Evolutionary conservation across 2,797 vertebrate genomes (phyloP).

Genomic region (Sardinella longiceps): DNA sequence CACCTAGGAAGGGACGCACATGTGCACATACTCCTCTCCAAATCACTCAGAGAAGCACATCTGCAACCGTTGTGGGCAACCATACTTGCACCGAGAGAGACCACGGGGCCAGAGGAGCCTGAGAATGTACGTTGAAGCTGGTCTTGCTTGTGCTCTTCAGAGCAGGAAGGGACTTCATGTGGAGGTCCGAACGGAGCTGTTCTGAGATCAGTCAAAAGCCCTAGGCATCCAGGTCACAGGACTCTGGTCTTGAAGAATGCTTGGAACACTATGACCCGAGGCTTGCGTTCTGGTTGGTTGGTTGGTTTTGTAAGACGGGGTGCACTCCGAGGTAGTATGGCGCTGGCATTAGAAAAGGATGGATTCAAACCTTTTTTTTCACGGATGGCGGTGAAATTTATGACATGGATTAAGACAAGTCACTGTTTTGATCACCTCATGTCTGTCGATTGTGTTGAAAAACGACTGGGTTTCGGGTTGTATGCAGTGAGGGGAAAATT

Average conservation of each 20-base stretch:
- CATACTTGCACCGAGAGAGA: neutral
- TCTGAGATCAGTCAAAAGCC: neutral
- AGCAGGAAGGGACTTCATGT: neutral
- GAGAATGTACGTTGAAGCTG: neutral
- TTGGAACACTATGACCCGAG: neutral
- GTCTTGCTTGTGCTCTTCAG: neutral
- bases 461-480: neutral
- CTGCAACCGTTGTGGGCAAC: neutral
- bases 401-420: neutral
- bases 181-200: neutral
- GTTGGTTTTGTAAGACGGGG: conserved; percentile 14
- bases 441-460: neutral
- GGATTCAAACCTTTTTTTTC: neutral
- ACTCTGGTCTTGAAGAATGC: neutral
- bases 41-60: neutral
- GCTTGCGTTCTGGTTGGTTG: neutral
- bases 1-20: neutral
- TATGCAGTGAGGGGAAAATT: neutral
- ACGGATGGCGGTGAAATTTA: neutral
- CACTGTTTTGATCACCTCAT: neutral
- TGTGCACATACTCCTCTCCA: neutral
- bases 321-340: neutral
- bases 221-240: neutral
- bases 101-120: neutral
- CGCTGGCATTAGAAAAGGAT: neutral